Evolutionary conservation across 2,797 vertebrate species (phyloP).

Genomic region (Helostoma temminkii): DNA sequence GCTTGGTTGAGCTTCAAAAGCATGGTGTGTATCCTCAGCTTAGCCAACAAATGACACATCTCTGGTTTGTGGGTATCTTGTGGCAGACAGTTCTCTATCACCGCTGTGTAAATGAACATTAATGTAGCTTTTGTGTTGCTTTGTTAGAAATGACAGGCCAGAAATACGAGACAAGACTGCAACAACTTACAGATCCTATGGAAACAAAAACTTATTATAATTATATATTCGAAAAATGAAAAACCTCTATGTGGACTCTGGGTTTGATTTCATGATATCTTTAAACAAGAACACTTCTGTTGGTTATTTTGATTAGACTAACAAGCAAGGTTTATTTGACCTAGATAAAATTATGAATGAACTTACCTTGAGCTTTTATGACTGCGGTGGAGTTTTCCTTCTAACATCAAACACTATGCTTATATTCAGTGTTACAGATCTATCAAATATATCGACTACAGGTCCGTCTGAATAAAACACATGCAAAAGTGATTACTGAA

Average conservation of each 20-base stretch:
- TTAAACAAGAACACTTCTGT: slow-evolving; percentile 10
- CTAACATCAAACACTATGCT: neutral
- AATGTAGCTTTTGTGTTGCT: slow-evolving; percentile 28
- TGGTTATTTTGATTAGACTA: slow-evolving; percentile 17
- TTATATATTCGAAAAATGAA: neutral
- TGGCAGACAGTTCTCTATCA: slow-evolving; percentile 41
- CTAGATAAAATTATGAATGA: slow-evolving; percentile 1
- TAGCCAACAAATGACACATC: slow-evolving; percentile 65
- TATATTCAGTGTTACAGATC: neutral
- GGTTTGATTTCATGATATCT: slow-evolving; percentile 11
- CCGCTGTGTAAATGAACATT: slow-evolving; percentile 17
- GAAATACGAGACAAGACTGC: slow-evolving; percentile 8
- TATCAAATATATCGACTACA: neutral
- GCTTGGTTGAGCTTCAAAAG: slow-evolving; percentile 66
- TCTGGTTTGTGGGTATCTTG: slow-evolving; percentile 57
- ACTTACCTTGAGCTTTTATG: neutral
- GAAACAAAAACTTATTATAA: neutral
- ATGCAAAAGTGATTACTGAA: no score
- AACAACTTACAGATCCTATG: slow-evolving; percentile 9
- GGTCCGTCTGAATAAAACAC: no score
- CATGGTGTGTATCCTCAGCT: slow-evolving; percentile 48
- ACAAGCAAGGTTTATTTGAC: slow-evolving; percentile 13
- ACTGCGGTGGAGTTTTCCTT: neutral
- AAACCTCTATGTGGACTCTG: neutral
- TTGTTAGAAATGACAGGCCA: slow-evolving; percentile 23